Evolutionary conservation across 2,797 vertebrate species (phyloP).

Genomic region (Hozukius guyotensis): DNA sequence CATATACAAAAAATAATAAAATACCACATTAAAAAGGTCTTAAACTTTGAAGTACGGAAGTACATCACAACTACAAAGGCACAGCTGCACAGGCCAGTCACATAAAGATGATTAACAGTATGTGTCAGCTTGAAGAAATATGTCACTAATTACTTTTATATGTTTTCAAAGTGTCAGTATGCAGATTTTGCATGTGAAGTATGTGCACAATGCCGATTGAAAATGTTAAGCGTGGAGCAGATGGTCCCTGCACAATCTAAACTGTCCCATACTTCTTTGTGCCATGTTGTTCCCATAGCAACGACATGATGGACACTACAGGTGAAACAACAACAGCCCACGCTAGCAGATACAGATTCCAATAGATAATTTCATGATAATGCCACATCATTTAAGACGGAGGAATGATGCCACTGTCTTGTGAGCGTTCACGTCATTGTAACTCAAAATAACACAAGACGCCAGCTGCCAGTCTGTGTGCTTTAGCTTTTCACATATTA

Average conservation of each 20-base stretch:
- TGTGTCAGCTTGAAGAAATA: conserved; percentile 26
- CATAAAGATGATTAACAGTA: conserved; percentile 26
- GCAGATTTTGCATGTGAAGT: background rate
- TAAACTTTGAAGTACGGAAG: conserved; percentile 23
- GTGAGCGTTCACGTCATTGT: background rate
- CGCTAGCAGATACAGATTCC: background rate
- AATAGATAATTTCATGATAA: background rate
- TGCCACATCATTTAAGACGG: background rate
- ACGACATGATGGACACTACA: background rate
- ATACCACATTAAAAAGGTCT: conserved; percentile 30
- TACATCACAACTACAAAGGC: conserved; percentile 30
- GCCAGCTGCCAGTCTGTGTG: background rate
- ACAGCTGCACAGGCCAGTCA: conserved; percentile 17
- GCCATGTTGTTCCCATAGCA: conserved; percentile 2
- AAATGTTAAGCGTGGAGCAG: background rate
- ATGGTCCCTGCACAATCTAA: conserved; percentile 18
- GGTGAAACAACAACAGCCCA: background rate
- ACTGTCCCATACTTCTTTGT: background rate
- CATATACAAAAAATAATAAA: background rate
- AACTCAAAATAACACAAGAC: background rate
- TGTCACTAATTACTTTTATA: conserved; percentile 27
- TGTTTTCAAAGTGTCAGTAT: conserved; percentile 26
- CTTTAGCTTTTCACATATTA: background rate
- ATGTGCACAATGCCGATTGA: background rate
- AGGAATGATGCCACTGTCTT: too few species aligned